Percentiles rank a stretch among this genome's conserved stretches.
phyloP scores from a whole-genome alignment of 2,888 invertebrate species.

The Oscheius sp. region DNA sequence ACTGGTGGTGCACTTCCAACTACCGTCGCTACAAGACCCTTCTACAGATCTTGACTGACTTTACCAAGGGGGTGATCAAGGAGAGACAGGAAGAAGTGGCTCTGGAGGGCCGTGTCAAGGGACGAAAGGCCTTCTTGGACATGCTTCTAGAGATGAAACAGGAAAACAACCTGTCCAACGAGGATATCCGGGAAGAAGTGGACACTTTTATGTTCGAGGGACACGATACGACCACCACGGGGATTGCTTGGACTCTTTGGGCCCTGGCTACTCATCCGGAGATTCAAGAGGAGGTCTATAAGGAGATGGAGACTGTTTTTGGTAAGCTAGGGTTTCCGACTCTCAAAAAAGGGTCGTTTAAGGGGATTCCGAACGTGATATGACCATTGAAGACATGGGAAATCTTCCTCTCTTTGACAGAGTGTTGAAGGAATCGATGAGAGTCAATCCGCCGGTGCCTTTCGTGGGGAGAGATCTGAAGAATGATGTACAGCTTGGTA shows the following conservation, averaged over 20 bases:
- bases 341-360: neutral
- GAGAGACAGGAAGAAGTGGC: slow-evolving; percentile 22
- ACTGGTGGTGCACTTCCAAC: slow-evolving; percentile 8
- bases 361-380: slow-evolving; percentile 55
- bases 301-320: slow-evolving; percentile 42
- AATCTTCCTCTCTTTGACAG: slow-evolving; percentile 68
- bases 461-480: slow-evolving; percentile 49
- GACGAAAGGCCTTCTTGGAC: slow-evolving; percentile 75
- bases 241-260: slow-evolving; percentile 74
- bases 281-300: slow-evolving; percentile 69
- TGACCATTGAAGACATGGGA: slow-evolving; percentile 71
- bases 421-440: slow-evolving; percentile 68
- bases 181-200: slow-evolving; percentile 74
- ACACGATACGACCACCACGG: slow-evolving; percentile 75
- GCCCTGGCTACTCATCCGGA: slow-evolving; percentile 74
- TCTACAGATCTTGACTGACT: slow-evolving; percentile 28
- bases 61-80: slow-evolving; percentile 30
- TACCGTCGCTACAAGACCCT: slow-evolving; percentile 3
- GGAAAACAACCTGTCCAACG: slow-evolving; percentile 73
- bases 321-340: slow-evolving; percentile 1
- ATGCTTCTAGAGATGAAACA: slow-evolving; percentile 75
- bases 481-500: slow-evolving; percentile 54
- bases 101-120: neutral
- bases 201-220: slow-evolving; percentile 77
- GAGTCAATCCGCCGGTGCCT: slow-evolving; percentile 57